Conservation (phyloP, 2,888 invertebrate species). For the Acleris cristana region DNA sequence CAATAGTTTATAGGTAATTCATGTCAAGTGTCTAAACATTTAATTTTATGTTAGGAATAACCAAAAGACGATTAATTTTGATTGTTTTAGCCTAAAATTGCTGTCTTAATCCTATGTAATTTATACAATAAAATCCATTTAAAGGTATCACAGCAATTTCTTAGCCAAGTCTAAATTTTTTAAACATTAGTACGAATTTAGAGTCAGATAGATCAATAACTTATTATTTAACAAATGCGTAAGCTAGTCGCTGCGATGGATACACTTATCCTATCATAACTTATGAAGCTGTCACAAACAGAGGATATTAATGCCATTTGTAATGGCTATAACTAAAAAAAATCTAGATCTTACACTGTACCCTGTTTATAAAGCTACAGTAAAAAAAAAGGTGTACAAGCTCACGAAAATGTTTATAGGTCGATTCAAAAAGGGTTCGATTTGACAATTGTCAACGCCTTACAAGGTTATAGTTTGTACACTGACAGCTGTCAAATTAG, state of each 20-base stretch:
- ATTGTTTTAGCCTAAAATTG: conserved; percentile 21
- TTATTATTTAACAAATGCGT: no score
- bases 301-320: background rate
- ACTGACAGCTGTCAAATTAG: no score
- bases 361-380: no score
- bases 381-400: no score
- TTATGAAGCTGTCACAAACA: background rate
- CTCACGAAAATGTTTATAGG: no score
- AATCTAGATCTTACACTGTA: background rate
- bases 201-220: no score
- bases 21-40: no score
- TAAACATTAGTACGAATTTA: background rate
- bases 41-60: no score
- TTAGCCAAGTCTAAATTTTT: background rate
- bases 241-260: background rate
- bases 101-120: conserved; percentile 30
- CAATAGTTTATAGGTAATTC: no score
- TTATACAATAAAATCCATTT: conserved; percentile 38
- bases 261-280: background rate
- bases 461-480: no score
- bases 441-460: no score
- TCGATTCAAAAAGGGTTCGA: no score
- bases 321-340: background rate
- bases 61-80: background rate
- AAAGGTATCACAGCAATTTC: conserved; percentile 44